Conservation (phyloP, 2,113 vertebrate species). For the Illadopsis cleaveri region DNA sequence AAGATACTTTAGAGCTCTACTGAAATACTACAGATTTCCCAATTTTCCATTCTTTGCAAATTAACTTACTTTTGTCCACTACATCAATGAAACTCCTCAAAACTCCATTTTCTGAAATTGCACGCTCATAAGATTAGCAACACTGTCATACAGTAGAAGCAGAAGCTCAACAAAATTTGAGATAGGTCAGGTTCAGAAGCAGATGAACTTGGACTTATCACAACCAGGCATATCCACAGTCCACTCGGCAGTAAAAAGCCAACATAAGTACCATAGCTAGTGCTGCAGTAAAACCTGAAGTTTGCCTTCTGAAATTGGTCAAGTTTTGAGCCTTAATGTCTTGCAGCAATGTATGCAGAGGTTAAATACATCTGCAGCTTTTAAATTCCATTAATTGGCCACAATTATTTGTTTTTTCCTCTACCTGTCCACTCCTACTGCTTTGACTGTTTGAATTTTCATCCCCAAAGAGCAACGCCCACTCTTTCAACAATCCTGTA, state of each 20-base stretch:
- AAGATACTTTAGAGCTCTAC: neutral
- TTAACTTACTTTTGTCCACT: neutral
- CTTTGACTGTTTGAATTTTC: neutral
- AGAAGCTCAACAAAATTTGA: neutral
- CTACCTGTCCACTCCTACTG: neutral
- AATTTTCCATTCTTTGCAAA: neutral
- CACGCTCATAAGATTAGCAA: neutral
- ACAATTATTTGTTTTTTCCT: neutral
- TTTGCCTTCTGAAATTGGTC: neutral
- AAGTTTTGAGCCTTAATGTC: neutral
- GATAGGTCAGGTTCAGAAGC: neutral
- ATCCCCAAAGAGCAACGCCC: neutral
- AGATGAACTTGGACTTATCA: neutral
- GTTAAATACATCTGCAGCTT: neutral
- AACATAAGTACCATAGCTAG: neutral
- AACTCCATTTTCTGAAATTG: neutral
- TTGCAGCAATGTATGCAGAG: neutral
- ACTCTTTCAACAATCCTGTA: neutral
- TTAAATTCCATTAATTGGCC: neutral
- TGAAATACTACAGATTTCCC: neutral
- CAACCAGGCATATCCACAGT: neutral
- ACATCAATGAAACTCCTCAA: neutral
- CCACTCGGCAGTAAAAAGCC: rapidly evolving
- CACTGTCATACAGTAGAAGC: neutral
- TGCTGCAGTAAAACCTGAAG: neutral